Evolutionary conservation across 2,113 vertebrate genomes (phyloP), one percentile per base, ranked within the genome.

Genomic region (Sapajus apella): DNA sequence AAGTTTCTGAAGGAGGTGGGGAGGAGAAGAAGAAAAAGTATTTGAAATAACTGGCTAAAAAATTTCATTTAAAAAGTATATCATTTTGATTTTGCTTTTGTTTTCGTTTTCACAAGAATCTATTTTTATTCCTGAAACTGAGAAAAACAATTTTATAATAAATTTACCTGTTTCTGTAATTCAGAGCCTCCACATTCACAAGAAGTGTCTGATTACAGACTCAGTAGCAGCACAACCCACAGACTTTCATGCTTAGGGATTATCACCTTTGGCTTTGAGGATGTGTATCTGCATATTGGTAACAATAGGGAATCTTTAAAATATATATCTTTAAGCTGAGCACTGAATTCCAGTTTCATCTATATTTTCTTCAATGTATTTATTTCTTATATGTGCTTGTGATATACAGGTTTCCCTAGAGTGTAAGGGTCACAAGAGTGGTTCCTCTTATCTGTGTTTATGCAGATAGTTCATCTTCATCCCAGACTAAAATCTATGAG

Each of bases 281-380:
- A 21, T 61, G 11, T 35, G 13, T 1, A 10, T 83, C 25, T 77
- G 18, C n/a, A 83, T 56, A 11, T 40, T 93, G 32, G 6, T 50
- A 81, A 76, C 18, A 25, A 64, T 6, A n/a, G 2, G 12, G 37
- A 32, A 64, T 64, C 27, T 64, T 64, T 64, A 27, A 27, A 64
- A 30, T 76, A 45, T 3, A 37, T 68, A 25, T 47, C 14, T 18
- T 87, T 86, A n/a, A 68, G 18, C 30, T 56, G 52, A 83, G 3
- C 16, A 64, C 25, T 77, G 45, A 88, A 56, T 56, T 87, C 7
- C 92, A 84, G 21, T 58, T 9, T 23, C 35, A 56, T 23, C 7
- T 43, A n/a, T 82, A 90, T 79, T 95, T 77, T 84, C 73, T 61
- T 81, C 50, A 81, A 35, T 14, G 16, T 76, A 32, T 14, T 45